Base-by-base conservation (phyloP, 2,113 vertebrate genomes). In the Xiphias gladius region DNA sequence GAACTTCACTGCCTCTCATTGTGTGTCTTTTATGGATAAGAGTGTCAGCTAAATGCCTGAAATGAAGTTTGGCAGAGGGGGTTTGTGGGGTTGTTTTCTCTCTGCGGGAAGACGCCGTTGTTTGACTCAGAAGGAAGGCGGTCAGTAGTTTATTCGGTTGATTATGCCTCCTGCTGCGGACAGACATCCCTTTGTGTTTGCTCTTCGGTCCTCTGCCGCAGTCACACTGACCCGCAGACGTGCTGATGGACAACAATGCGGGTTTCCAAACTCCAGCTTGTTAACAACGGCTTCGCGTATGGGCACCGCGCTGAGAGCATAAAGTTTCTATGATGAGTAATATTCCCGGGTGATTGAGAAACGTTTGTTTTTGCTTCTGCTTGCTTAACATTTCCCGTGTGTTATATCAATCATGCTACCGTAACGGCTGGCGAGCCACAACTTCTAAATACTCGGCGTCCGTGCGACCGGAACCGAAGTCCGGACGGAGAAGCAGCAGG, bases 141-240 rank as follows among this genome's bases (percentile, higher is more conserved):
- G 50, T 76, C 63, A 58, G 73, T 20, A 62, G 70, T 83, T 69
- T 73, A 73, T 83, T n/a, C 26, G 63, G 76, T 39, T 76, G 24
- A 69, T 54, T 68, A 48, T 4, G 78, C 54, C 28, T 57, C 11
- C 11, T 28, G 10, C 28, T 59, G 0, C 0, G 7, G 52, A 83
- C 75, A 83, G 26, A 68, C 50, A 0, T 14, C 41, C n/a, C 70
- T 79, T 59, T 86, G 84, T 79, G 57, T 26, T 46, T 20, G 8
- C 68, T 20, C 41, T 3, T 37, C 2, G 14, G 6, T 35, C 28
- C 58, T 48, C 12, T 3, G 19, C 41, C 35, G 55, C 19, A n/a
- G 62, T 13, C 71, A 14, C 54, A 46, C 39, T 3, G 16, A 32
- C 54, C 5, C 37, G 57, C 48, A 16, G 48, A 63, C 41, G 0